A percentile compares a stretch with the other conserved stretches of the same genome.
Evolutionary conservation across 2,797 vertebrate species (phyloP).

Genomic region (Netta rufina): DNA sequence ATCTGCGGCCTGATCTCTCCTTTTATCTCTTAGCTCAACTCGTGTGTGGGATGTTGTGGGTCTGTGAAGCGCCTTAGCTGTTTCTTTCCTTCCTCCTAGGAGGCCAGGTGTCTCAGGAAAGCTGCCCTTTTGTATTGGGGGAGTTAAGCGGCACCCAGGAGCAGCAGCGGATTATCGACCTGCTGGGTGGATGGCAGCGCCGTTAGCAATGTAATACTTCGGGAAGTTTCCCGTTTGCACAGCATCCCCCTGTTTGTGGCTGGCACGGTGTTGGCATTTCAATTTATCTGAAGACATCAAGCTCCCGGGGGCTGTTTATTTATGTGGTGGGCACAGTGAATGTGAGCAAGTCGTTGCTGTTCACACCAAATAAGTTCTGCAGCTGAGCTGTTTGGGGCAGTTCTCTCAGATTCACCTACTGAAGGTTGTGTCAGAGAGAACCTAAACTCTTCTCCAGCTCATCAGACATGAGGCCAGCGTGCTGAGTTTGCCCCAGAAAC

Average conservation of each 20-base stretch:
- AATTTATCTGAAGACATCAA: neutral
- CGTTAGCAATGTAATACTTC: constrained; percentile 34
- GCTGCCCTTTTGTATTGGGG: neutral
- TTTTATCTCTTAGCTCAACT: constrained; percentile 47
- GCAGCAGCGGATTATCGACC: neutral
- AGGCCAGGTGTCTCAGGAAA: constrained; percentile 1
- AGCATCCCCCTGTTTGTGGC: neutral
- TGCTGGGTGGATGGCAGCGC: constrained; percentile 49
- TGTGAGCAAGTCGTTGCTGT: neutral
- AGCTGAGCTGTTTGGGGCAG: neutral
- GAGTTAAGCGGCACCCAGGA: neutral
- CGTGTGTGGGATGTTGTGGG: neutral
- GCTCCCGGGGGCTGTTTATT: neutral
- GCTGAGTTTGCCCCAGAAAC: neutral
- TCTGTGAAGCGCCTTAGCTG: neutral
- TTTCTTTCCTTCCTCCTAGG: constrained; percentile 23
- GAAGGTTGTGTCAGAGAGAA: neutral
- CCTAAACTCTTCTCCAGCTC: neutral
- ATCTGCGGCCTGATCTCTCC: neutral
- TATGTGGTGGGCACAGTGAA: neutral
- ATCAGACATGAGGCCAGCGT: accelerated
- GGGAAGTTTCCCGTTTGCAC: neutral
- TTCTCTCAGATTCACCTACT: neutral
- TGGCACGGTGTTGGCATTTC: neutral
- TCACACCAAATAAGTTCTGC: neutral